Evolutionary conservation across 2,888 invertebrate genomes (phyloP), one percentile per base, ranked within the genome.

Genomic region (Nymphalis c-album): DNA sequence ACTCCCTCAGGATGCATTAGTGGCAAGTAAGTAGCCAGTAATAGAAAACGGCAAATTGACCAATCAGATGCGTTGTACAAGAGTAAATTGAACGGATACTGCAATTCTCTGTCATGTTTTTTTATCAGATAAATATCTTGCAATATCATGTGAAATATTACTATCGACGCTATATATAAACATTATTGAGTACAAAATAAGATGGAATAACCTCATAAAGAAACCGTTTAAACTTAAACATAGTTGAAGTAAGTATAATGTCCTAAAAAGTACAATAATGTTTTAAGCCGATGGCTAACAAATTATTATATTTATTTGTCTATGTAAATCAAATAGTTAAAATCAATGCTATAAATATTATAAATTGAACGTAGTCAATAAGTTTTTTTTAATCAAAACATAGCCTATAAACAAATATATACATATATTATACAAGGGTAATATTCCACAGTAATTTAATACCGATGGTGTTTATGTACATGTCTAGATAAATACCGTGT

Each of bases 41-140:
- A 71, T 70, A 70, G 67, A 67, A 63, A 69, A 71, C 57, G 62
- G 69, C 58, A 69, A 72, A 72, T 72, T 72, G 72, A 59, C 71
- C 72, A 72, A 71, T 72, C 71, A 61, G 60, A 40, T 53, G 65
- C 63, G 70, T 62, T 67, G 67, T 60, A 68, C 63, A 64, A 67
- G 67, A 63, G 71, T 72, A 71, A n/a, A 71, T 69, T 71, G 71
- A 58, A 63, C 63, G 40, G 68, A 61, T 58, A 62, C 62, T 70
- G 68, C 68, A 70, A 68, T 65, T 65, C 68, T 62, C 53, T 48
- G 16, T 53, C 57, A 31, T 18, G 18, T 35, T 57, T 57, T 66
- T 60, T 60, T 66, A 66, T 66, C 65, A 48, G 65, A 66, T 66
- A 66, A 60, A 40, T 3, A 18, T 31, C 26, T n/a, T 57, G 40